Percentiles rank a stretch among this genome's conserved stretches.
phyloP scores from a whole-genome alignment of 2,888 invertebrate species.

The Drosophila aldrichi region DNA sequence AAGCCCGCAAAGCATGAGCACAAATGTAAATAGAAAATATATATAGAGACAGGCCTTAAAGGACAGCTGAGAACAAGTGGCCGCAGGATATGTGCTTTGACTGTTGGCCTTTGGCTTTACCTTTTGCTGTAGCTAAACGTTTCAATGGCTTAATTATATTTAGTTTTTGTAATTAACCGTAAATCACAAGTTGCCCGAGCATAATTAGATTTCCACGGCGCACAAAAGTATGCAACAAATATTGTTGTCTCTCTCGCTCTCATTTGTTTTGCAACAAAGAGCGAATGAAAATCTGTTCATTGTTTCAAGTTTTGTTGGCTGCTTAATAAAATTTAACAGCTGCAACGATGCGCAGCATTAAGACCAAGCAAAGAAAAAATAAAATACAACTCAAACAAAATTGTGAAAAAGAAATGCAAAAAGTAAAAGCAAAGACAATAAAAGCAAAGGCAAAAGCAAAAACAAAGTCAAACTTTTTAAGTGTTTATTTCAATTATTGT shows the following conservation, averaged over 20 bases:
- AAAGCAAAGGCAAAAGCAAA: slow-evolving; percentile 14
- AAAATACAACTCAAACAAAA: slow-evolving; percentile 20
- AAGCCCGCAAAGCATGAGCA: slow-evolving; percentile 21
- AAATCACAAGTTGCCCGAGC: slow-evolving; percentile 43
- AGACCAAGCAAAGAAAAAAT: slow-evolving; percentile 42
- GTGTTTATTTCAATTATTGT: slow-evolving; percentile 82
- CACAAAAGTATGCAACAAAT: slow-evolving; percentile 42
- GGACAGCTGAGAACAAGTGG: slow-evolving; percentile 16
- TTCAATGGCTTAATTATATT: slow-evolving; percentile 68
- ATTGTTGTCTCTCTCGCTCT: slow-evolving; percentile 21
- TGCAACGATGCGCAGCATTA: slow-evolving; percentile 45
- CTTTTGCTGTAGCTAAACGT: slow-evolving; percentile 50
- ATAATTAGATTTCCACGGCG: slow-evolving; percentile 55
- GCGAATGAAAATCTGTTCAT: slow-evolving; percentile 51
- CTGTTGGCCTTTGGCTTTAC: slow-evolving; percentile 48
- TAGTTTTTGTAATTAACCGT: slow-evolving; percentile 56
- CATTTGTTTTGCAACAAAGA: slow-evolving; percentile 27
- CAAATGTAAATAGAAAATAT: slow-evolving; percentile 34
- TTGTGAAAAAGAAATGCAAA: slow-evolving; percentile 13
- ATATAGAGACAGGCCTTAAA: slow-evolving; percentile 31
- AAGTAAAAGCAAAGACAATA: slow-evolving; percentile 26
- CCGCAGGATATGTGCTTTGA: slow-evolving; percentile 44
- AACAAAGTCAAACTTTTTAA: slow-evolving; percentile 68
- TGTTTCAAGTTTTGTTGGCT: slow-evolving; percentile 54
- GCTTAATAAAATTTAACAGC: slow-evolving; percentile 75